Percentiles rank a stretch among this genome's conserved stretches.
phyloP scores from a whole-genome alignment of 2,888 invertebrate genomes.

The Metallyticus violacea region DNA sequence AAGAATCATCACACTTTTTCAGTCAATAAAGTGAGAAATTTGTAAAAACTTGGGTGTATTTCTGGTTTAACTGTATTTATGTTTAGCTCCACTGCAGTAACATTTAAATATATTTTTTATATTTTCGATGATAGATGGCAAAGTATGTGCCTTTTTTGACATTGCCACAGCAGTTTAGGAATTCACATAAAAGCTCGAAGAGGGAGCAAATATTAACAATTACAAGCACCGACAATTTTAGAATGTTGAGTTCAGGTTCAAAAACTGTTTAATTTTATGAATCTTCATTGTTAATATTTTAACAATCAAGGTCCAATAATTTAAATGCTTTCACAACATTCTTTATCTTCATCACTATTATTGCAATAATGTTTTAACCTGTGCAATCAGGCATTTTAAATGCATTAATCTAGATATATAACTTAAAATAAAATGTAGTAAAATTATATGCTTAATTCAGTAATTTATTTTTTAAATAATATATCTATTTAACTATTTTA shows the following conservation, averaged over 20 bases:
- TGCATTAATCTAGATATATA: not conserved
- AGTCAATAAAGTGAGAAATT: not conserved
- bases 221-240: constrained; percentile 21
- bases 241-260: constrained; percentile 15
- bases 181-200: constrained; percentile 8
- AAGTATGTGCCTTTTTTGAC: not conserved
- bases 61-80: not conserved
- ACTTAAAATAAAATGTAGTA: not conserved
- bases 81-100: not conserved
- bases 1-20: not conserved
- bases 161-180: not conserved
- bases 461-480: not conserved
- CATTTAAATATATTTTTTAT: constrained; percentile 1
- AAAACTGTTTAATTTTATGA: not conserved
- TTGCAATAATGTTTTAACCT: not conserved
- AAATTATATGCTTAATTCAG: not conserved
- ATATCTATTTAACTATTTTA: not conserved
- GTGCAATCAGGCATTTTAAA: not conserved
- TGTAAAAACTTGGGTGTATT: not conserved
- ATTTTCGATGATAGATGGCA: not conserved
- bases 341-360: not conserved
- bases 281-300: not conserved
- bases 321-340: too few relatives aligned
- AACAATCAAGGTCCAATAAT: not conserved
- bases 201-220: constrained; percentile 9